Conservation (phyloP, 2,888 invertebrate genomes). For the Pollenia angustigena region DNA sequence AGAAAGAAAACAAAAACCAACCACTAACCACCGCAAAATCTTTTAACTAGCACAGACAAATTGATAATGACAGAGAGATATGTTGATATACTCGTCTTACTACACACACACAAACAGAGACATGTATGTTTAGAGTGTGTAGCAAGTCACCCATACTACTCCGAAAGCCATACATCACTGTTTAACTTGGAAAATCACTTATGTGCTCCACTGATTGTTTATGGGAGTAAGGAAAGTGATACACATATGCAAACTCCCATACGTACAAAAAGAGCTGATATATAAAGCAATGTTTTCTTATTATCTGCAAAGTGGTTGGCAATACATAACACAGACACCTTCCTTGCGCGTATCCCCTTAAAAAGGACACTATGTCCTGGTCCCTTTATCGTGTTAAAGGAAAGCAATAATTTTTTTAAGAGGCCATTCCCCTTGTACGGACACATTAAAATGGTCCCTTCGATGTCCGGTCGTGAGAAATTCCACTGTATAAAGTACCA, state of each 20-base stretch:
- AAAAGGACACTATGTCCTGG: too few species aligned
- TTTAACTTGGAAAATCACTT: constrained; percentile 49
- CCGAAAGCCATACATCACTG: constrained; percentile 10
- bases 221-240: neutral
- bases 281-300: neutral
- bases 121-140: neutral
- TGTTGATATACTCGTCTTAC: neutral
- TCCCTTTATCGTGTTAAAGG: too few species aligned
- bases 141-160: neutral
- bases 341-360: too few species aligned
- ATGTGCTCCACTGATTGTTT: constrained; percentile 51
- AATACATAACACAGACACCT: too few species aligned
- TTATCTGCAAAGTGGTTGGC: too few species aligned
- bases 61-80: neutral
- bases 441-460: too few species aligned
- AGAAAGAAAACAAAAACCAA: neutral
- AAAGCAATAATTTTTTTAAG: too few species aligned
- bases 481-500: too few species aligned
- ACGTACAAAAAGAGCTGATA: neutral
- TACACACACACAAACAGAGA: neutral
- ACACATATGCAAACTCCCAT: neutral
- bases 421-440: too few species aligned
- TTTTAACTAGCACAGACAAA: constrained; percentile 14
- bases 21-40: constrained; percentile 20
- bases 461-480: too few species aligned